phyloP scores from a whole-genome alignment of 2,888 invertebrate genomes.

The Frankliniella intonsa region DNA sequence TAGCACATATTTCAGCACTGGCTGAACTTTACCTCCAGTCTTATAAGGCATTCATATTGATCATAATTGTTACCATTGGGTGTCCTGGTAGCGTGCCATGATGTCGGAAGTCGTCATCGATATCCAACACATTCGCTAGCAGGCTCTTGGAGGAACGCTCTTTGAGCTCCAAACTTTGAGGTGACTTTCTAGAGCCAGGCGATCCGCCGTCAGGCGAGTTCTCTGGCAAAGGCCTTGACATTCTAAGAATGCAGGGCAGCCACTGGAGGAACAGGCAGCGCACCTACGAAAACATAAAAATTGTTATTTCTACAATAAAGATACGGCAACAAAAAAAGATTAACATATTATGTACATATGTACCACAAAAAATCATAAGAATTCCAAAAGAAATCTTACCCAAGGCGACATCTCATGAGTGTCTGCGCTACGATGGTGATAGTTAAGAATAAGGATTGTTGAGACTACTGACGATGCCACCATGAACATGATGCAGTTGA shows the following conservation, averaged over 20 bases:
- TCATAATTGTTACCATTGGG: conserved; percentile 37
- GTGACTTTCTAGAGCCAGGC: conserved; percentile 62
- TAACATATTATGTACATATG: not conserved
- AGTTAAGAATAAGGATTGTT: conserved; percentile 95
- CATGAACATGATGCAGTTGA: conserved; percentile 99
- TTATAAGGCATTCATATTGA: no score
- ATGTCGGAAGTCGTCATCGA: conserved; percentile 92
- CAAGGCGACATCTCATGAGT: conserved; percentile 96
- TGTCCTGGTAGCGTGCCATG: conserved; percentile 42
- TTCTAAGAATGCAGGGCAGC: conserved; percentile 94
- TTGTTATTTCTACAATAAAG: not conserved
- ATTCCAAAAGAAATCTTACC: conserved; percentile 58
- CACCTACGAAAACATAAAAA: conserved; percentile 56
- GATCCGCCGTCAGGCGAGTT: conserved; percentile 52
- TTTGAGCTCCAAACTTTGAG: conserved; percentile 71
- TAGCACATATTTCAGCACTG: no score
- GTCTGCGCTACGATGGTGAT: conserved; percentile 94
- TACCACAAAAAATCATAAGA: not conserved
- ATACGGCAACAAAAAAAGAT: not conserved
- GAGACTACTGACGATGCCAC: conserved; percentile 97
- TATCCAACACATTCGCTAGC: conserved; percentile 92
- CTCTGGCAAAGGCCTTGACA: conserved; percentile 67
- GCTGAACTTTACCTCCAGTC: no score
- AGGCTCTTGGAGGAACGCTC: conserved; percentile 92
- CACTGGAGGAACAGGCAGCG: conserved; percentile 91